These are phyloP conservation scores for Pterocles gutturalis DNA, from an alignment of 2,113 vertebrate genomes.

Conservation along the genomic window DNA sequence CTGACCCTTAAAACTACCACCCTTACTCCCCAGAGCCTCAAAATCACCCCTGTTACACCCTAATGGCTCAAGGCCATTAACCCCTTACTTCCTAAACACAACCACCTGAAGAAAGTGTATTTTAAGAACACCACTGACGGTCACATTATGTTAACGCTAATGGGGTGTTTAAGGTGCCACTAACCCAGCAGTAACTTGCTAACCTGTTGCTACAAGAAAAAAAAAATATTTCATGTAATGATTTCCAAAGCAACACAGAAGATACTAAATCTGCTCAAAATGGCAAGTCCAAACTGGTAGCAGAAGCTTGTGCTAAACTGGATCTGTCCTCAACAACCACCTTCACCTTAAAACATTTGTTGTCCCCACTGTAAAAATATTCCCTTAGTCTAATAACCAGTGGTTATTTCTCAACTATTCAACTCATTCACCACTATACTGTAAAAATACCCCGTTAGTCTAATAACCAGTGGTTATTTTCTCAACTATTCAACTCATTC, in stretches of 20 bases:
- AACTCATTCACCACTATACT: neutral
- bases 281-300: neutral
- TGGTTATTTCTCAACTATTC: neutral
- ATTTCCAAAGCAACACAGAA: neutral
- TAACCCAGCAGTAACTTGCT: neutral
- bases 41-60: neutral
- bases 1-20: accelerated
- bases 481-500: neutral
- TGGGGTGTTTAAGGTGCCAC: neutral
- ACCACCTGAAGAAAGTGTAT: neutral
- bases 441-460: neutral
- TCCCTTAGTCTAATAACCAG: neutral
- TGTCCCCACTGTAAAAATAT: neutral
- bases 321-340: neutral
- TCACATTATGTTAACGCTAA: neutral
- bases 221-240: no score
- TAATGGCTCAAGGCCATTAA: accelerated
- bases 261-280: neutral
- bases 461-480: neutral
- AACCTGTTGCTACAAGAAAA: neutral
- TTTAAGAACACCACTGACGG: neutral
- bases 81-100: neutral
- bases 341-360: neutral
- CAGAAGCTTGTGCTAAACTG: neutral
- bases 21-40: neutral